These are phyloP conservation scores for Metellina segmentata DNA, from an alignment of 2,888 invertebrate species.

Conservation along the genomic window DNA sequence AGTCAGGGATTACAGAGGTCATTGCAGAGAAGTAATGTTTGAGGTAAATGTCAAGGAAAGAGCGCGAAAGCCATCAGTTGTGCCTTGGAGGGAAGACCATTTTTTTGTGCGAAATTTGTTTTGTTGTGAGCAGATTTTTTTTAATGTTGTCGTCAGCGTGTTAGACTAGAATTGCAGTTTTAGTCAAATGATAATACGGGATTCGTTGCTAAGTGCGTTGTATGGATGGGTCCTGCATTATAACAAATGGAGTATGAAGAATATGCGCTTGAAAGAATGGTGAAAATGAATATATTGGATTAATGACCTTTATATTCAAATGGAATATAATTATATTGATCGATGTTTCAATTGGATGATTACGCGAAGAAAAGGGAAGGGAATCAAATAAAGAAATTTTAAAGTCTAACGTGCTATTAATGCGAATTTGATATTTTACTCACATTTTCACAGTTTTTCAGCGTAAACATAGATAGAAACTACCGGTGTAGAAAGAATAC, in stretches of 20 bases:
- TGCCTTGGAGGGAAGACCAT: too few relatives aligned
- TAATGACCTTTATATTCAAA: neutral
- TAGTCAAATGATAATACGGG: too few relatives aligned
- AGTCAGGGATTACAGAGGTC: constrained; percentile 15
- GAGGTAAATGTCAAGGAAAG: neutral
- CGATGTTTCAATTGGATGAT: too few relatives aligned
- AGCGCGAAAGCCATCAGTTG: neutral
- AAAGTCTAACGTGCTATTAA: too few relatives aligned
- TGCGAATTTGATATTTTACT: too few relatives aligned
- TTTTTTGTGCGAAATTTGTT: neutral
- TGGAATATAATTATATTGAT: neutral
- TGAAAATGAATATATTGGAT: neutral
- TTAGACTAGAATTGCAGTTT: too few relatives aligned
- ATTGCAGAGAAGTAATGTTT: neutral
- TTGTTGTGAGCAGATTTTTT: neutral
- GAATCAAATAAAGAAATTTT: too few relatives aligned
- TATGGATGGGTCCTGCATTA: neutral
- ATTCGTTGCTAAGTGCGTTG: neutral
- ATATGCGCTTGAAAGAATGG: neutral
- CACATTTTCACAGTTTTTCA: too few relatives aligned
- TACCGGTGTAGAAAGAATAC: too few relatives aligned
- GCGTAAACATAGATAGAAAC: too few relatives aligned
- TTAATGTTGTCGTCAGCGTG: neutral
- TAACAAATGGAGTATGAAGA: neutral
- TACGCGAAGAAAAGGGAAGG: too few relatives aligned